Conservation (phyloP, 2,797 vertebrate genomes). For the Rhabdophis nuchalis region DNA sequence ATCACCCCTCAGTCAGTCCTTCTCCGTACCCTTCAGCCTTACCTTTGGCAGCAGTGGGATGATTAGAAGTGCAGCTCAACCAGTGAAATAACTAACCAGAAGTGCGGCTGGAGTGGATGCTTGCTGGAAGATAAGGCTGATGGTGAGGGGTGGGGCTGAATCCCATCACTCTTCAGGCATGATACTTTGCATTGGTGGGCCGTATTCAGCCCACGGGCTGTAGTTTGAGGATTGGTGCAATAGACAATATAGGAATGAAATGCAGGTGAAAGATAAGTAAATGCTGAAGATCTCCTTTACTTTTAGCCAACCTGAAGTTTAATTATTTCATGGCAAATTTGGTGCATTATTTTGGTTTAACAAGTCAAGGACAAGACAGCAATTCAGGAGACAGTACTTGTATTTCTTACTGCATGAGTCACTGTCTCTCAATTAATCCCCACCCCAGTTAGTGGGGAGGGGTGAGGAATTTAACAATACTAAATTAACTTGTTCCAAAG, state of each 20-base stretch:
- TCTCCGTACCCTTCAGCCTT: too few relatives aligned
- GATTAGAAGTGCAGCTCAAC: too few relatives aligned
- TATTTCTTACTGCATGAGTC: slow-evolving; percentile 25
- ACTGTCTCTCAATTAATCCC: neutral
- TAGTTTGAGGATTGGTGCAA: neutral
- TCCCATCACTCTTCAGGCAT: too few relatives aligned
- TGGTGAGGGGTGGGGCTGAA: too few relatives aligned
- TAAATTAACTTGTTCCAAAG: slow-evolving; percentile 5
- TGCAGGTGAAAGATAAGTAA: slow-evolving; percentile 24
- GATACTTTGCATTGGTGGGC: too few relatives aligned
- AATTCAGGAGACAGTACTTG: slow-evolving; percentile 10
- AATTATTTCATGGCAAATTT: slow-evolving; percentile 31
- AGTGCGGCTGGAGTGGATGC: too few relatives aligned
- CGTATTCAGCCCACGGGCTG: too few relatives aligned
- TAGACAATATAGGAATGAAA: neutral
- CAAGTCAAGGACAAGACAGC: slow-evolving; percentile 1
- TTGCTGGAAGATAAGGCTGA: too few relatives aligned
- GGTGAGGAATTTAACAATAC: slow-evolving; percentile 18
- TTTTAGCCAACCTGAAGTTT: slow-evolving; percentile 14
- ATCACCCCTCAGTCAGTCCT: too few relatives aligned
- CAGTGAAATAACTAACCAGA: too few relatives aligned
- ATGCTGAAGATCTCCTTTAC: slow-evolving; percentile 8
- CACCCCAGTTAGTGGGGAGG: neutral
- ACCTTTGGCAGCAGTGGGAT: too few relatives aligned
- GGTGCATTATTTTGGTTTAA: slow-evolving; percentile 12